phyloP scores from a whole-genome alignment of 2,888 invertebrate genomes.

The Alloplasta piceator region DNA sequence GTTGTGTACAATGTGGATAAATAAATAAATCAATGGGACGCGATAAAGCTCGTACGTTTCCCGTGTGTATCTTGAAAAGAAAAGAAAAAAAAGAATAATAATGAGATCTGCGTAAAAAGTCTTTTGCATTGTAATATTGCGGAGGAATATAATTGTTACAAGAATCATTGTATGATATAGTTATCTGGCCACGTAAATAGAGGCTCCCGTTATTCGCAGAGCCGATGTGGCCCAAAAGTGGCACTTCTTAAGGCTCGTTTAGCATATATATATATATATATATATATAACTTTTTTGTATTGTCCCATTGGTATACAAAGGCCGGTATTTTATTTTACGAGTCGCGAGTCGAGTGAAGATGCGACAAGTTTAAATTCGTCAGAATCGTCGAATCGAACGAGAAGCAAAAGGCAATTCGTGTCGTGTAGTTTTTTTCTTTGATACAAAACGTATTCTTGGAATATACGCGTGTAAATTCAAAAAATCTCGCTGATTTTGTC shows the following conservation, averaged over 20 bases:
- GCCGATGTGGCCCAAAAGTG: slow-evolving; percentile 14
- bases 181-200: slow-evolving; percentile 40
- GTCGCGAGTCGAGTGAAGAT: slow-evolving; percentile 18
- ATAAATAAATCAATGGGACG: slow-evolving; percentile 58
- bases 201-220: slow-evolving; percentile 44
- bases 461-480: not conserved
- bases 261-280: slow-evolving; percentile 13
- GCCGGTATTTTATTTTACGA: not conserved
- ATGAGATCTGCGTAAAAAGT: slow-evolving; percentile 65
- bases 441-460: not conserved
- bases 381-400: slow-evolving; percentile 17
- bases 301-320: slow-evolving; percentile 55
- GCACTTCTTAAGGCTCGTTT: slow-evolving; percentile 56
- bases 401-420: slow-evolving; percentile 51
- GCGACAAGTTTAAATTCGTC: slow-evolving; percentile 16
- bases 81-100: slow-evolving; percentile 30
- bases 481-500: no score
- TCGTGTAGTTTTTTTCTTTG: not conserved
- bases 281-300: slow-evolving; percentile 60
- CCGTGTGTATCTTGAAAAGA: slow-evolving; percentile 8
- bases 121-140: slow-evolving; percentile 65
- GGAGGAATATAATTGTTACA: slow-evolving; percentile 55
- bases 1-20: slow-evolving; percentile 13
- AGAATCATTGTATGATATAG: slow-evolving; percentile 34
- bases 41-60: slow-evolving; percentile 67